A percentile compares a stretch with the other conserved stretches of the same genome.
Conservation (phyloP, 2,888 invertebrate species). For the Lagria hirta region DNA sequence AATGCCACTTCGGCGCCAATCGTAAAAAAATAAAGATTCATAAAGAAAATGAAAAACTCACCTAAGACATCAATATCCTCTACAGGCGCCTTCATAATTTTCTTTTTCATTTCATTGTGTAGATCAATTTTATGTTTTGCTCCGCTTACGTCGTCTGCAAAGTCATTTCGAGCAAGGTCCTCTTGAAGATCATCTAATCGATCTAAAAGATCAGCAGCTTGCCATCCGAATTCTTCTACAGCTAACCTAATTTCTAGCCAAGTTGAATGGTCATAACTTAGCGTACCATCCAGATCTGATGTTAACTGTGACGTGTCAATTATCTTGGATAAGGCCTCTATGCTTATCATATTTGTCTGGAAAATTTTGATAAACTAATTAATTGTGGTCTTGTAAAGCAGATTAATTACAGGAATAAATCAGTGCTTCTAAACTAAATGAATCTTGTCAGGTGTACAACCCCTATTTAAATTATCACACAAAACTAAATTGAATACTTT, state of each 20-base stretch:
- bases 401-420: no score
- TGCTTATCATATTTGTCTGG: slow-evolving; percentile 93
- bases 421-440: no score
- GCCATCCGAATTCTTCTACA: slow-evolving; percentile 95
- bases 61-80: slow-evolving; percentile 92
- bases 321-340: slow-evolving; percentile 90
- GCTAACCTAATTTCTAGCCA: slow-evolving; percentile 96
- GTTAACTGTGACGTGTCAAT: slow-evolving; percentile 93
- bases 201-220: slow-evolving; percentile 89
- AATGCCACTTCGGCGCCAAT: no score
- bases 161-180: slow-evolving; percentile 88
- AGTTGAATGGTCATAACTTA: slow-evolving; percentile 93
- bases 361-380: slow-evolving; percentile 47
- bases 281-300: slow-evolving; percentile 88
- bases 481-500: no score
- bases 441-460: no score
- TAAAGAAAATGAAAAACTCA: no score
- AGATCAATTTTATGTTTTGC: slow-evolving; percentile 91
- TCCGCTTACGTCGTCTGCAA: slow-evolving; percentile 91
- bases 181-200: slow-evolving; percentile 91
- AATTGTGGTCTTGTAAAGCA: no score
- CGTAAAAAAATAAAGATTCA: no score
- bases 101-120: slow-evolving; percentile 91
- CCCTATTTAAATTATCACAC: no score
- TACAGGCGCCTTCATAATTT: slow-evolving; percentile 90